Percentiles rank a stretch among this genome's conserved stretches.
These are phyloP conservation scores for Drosophila mayaguana DNA, from an alignment of 2,888 invertebrate species.

Conservation along the genomic window DNA sequence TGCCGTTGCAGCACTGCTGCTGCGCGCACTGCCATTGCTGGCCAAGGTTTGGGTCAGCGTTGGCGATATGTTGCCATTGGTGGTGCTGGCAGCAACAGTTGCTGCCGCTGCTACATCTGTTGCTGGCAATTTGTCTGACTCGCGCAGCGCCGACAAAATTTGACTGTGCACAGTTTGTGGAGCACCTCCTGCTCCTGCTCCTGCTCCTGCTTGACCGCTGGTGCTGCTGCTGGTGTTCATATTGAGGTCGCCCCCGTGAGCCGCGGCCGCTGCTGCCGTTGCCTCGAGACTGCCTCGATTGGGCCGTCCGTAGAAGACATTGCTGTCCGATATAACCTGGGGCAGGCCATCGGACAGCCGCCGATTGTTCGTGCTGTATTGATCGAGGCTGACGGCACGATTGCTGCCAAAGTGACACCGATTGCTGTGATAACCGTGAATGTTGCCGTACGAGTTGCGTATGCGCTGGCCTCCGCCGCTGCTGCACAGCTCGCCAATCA, in stretches of 20 bases:
- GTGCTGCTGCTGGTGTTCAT: constrained; percentile 64
- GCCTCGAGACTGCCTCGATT: constrained; percentile 78
- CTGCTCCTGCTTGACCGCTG: constrained; percentile 18
- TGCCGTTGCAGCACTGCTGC: constrained; percentile 41
- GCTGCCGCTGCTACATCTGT: constrained; percentile 26
- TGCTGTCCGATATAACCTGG: constrained; percentile 85
- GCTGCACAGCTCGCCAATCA: constrained; percentile 85
- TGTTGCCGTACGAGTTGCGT: constrained; percentile 85
- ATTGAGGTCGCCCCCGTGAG: constrained; percentile 67
- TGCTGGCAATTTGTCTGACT: constrained; percentile 30
- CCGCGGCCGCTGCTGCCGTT: constrained; percentile 15
- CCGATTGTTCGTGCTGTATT: constrained; percentile 85
- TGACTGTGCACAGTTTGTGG: constrained; percentile 7
- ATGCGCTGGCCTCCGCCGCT: constrained; percentile 84
- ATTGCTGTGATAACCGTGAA: constrained; percentile 84
- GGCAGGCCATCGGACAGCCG: constrained; percentile 85
- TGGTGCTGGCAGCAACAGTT: constrained; percentile 32
- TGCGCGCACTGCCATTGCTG: constrained; percentile 60
- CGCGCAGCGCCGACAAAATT: constrained; percentile 13
- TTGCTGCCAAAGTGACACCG: constrained; percentile 85
- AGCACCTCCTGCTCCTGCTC: constrained; percentile 18
- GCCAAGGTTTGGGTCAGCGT: constrained; percentile 51
- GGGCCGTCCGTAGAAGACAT: constrained; percentile 85
- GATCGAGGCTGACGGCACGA: constrained; percentile 85
- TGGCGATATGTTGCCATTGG: constrained; percentile 81